These are phyloP conservation scores for Toxostoma redivivum DNA, from an alignment of 2,113 vertebrate genomes.

Conservation along the genomic window DNA sequence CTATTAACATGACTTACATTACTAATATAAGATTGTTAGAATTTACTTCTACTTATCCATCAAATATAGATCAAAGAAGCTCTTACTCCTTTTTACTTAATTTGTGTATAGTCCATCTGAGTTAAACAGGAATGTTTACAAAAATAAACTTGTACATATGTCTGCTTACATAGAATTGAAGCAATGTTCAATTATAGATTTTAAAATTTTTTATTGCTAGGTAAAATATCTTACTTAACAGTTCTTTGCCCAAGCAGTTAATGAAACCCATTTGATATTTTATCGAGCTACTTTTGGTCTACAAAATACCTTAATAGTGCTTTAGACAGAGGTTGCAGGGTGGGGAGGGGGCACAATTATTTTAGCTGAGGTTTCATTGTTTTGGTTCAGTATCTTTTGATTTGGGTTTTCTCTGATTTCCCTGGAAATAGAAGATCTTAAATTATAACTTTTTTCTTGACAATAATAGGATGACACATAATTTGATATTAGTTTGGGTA, in stretches of 20 bases:
- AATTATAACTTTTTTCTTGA: neutral
- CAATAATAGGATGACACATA: neutral
- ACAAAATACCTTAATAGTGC: neutral
- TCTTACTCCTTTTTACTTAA: neutral
- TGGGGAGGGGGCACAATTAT: rapidly evolving
- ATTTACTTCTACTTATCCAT: neutral
- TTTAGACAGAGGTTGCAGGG: neutral
- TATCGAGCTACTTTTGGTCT: neutral
- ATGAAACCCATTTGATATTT: neutral
- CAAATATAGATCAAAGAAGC: neutral
- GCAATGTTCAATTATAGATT: neutral
- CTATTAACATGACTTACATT: neutral
- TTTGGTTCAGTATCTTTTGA: neutral
- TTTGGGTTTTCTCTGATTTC: neutral
- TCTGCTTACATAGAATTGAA: neutral
- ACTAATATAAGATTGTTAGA: neutral
- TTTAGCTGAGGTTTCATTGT: neutral
- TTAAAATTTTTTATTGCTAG: neutral
- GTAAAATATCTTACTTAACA: neutral
- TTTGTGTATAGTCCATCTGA: neutral
- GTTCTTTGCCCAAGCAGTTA: neutral
- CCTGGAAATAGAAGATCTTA: neutral
- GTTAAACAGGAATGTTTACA: neutral
- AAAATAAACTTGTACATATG: neutral
- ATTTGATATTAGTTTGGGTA: neutral